Evolutionary conservation across 1,140 invertebrate genomes (phyloP), one percentile per base, ranked within the genome.

Genomic region (Polypedilum vanderplanki): DNA sequence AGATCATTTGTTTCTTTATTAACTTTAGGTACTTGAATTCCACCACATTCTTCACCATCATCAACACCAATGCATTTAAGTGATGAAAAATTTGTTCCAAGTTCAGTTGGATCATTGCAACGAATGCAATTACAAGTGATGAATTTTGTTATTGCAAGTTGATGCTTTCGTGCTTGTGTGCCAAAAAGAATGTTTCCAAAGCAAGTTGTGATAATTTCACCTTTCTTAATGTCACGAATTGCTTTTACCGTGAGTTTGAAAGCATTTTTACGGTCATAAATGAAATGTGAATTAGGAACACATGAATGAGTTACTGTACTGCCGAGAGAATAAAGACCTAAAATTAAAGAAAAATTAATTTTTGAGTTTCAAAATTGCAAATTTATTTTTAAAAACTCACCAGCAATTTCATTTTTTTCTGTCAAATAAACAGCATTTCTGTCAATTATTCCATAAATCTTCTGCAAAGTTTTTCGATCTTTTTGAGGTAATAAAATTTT

Each of bases 101-200:
- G 79, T 81, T 95, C 93, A 0, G 90, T 92, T 17, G 91, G 88
- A 83, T 94, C 92, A 1, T 83, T 79, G 77, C 93, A 95, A 77
- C 93, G 87, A 41, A 83, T 76, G 80, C 93, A 95, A 75, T 83
- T 82, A 76, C 93, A 95, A 4, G 83, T 81, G 77, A 95, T 95
- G 79, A 93, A 94, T 83, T 95, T 95, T 0, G 90, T 92, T 74
- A 90, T 86, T 70, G 86, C 85, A 3, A 96, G 83, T 85, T 95
- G 93, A 78, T 92, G 88, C 75, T 90, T 85, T 77, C 94, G 85
- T 15, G 88, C 87, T 78, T 90, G 88, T 0, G 93, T 95, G 1
- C 91, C 90, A 92, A 91, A 94, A 74, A 95, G 82, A 4, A 91
- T 91, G 79, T 95, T 93, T 1, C 92, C 93, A 77, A 95, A 93